Evolutionary conservation across 2,113 vertebrate species (phyloP).

Genomic region (Microtus ochrogaster): DNA sequence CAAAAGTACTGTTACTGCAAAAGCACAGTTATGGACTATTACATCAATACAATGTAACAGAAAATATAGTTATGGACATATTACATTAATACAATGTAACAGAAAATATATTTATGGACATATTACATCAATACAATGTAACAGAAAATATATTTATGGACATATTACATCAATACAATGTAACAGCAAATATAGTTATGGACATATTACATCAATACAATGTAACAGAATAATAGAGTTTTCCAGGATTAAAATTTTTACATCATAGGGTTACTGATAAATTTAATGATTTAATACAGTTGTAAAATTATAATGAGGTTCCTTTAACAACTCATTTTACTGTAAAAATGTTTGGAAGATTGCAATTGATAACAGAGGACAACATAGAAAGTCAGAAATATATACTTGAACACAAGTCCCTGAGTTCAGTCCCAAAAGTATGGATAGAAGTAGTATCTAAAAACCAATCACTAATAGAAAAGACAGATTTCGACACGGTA

Average conservation of each 20-base stretch:
- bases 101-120: neutral
- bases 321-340: neutral
- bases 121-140: neutral
- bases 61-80: neutral
- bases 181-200: neutral
- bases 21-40: neutral
- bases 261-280: neutral
- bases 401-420: neutral
- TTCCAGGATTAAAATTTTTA: neutral
- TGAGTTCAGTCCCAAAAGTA: neutral
- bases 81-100: neutral
- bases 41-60: neutral
- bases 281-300: slow-evolving; percentile 31
- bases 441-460: neutral
- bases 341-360: neutral
- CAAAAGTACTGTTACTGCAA: neutral
- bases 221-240: neutral
- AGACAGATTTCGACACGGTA: neutral
- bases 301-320: neutral
- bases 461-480: neutral
- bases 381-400: slow-evolving; percentile 27
- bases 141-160: neutral
- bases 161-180: neutral
- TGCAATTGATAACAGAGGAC: neutral
- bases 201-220: neutral